Conservation (phyloP, 2,113 vertebrate genomes). For the Dromas ardeola region DNA sequence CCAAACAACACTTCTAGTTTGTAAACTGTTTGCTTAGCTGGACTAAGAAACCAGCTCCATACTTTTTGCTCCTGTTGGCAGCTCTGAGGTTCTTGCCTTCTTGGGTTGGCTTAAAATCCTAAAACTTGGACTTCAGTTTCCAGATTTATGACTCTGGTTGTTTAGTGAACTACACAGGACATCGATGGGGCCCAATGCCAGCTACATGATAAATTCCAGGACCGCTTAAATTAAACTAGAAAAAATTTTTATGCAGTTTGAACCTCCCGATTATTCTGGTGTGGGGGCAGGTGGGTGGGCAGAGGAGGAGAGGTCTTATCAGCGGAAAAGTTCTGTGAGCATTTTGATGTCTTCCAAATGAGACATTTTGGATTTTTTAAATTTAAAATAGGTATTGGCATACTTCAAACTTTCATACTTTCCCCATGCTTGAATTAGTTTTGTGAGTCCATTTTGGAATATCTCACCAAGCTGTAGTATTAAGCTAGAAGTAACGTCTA, state of each 20-base stretch:
- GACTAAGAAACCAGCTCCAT: background rate
- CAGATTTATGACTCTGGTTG: background rate
- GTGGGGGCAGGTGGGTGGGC: accelerated
- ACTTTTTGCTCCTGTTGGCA: background rate
- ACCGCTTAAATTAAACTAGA: background rate
- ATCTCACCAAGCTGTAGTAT: background rate
- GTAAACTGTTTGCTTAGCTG: background rate
- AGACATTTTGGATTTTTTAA: background rate
- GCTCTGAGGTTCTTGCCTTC: background rate
- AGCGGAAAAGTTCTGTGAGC: background rate
- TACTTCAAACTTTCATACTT: background rate
- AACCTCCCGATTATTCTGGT: background rate
- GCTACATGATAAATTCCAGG: background rate
- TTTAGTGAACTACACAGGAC: background rate
- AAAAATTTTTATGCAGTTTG: background rate
- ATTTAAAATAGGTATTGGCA: background rate
- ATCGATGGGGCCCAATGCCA: background rate
- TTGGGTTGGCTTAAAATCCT: background rate
- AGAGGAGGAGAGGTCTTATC: background rate
- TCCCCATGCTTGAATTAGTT: background rate
- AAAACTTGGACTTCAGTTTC: background rate
- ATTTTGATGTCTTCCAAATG: background rate
- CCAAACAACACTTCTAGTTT: background rate
- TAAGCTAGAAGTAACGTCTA: background rate
- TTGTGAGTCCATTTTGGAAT: background rate